Evolutionary conservation across 2,113 vertebrate species (phyloP), one percentile per base, ranked within the genome.

Genomic region (Labeo rohita): DNA sequence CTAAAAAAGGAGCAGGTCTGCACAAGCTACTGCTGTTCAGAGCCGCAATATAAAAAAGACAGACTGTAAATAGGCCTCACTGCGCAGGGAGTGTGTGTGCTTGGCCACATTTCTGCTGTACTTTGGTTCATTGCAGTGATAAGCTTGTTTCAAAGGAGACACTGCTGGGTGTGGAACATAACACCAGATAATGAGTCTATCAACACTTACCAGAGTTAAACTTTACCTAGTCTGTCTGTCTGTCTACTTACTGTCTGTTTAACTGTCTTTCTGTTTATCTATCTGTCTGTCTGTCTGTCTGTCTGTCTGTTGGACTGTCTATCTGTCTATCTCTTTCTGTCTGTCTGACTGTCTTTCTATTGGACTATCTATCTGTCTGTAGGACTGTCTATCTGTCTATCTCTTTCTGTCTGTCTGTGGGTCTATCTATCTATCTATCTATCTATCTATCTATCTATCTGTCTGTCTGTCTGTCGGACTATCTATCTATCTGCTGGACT

Each of bases 1-100:
- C 86, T 89, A 89, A 77, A 87, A 86, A 89, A 83, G 76, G 75
- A 87, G 74, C 87, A 54, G 83, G 91, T 89, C 88, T 89, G 84
- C 88, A 90, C 92, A 93, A 80, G 92, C 86, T 82, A 72, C 70
- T 83, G 84, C 90, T 91, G 89, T 89, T 89, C 85, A 90, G 87
- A 90, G 87, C 89, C 79, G 84, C 78, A 73, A 88, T 92, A 87
- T 92, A 88, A 89, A 85, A 80, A 90, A 91, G 85, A 88, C 89
- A 68, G 10, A 90, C 84, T 91, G 91, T 87, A 90, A 91, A 92
- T 89, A 91, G 87, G 81, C 89, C 11, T 81, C 63, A 89, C 87
- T 90, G 78, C 74, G 87, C 79, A 87, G 87, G 85, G 63, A 52
- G 83, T 70, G 80, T 61, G 16, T 73, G 34, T 84, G 49, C 85